Evolutionary conservation across 2,797 vertebrate genomes (phyloP).

Genomic region (Lepidocolaptes lacrymiger): DNA sequence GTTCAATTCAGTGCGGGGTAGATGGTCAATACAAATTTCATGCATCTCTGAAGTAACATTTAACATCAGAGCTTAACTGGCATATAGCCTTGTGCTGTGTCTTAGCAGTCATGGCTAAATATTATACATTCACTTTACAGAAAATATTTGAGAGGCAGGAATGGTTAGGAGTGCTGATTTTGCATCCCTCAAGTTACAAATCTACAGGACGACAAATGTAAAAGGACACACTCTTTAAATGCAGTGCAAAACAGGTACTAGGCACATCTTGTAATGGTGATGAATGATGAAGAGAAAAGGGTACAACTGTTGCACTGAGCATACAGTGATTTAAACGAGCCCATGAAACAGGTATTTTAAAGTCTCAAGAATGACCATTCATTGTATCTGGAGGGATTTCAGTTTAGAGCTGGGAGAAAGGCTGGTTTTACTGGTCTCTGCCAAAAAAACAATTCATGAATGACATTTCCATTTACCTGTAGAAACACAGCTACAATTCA

Average conservation of each 20-base stretch:
- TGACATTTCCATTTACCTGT: background rate
- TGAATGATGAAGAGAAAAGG: background rate
- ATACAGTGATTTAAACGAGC: background rate
- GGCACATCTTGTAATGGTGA: background rate
- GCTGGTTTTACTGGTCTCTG: background rate
- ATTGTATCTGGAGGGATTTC: background rate
- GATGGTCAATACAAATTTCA: constrained; percentile 50
- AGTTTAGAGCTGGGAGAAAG: background rate
- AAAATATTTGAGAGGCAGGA: background rate
- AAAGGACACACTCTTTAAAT: background rate
- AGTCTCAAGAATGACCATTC: background rate
- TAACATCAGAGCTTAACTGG: constrained; percentile 22
- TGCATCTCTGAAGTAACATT: constrained; percentile 8
- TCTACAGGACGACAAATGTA: background rate
- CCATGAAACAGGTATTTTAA: background rate
- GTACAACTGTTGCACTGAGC: background rate
- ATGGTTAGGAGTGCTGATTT: background rate
- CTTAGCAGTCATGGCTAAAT: background rate
- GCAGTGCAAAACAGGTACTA: background rate
- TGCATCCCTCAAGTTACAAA: background rate
- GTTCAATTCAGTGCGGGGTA: background rate
- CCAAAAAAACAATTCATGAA: background rate
- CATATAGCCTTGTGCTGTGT: background rate
- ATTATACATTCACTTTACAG: background rate
- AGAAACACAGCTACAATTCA: constrained; percentile 20